Base-by-base conservation (phyloP, 53 echinoderm and acorn worm genomes). In the Apostichopus leukothele region DNA sequence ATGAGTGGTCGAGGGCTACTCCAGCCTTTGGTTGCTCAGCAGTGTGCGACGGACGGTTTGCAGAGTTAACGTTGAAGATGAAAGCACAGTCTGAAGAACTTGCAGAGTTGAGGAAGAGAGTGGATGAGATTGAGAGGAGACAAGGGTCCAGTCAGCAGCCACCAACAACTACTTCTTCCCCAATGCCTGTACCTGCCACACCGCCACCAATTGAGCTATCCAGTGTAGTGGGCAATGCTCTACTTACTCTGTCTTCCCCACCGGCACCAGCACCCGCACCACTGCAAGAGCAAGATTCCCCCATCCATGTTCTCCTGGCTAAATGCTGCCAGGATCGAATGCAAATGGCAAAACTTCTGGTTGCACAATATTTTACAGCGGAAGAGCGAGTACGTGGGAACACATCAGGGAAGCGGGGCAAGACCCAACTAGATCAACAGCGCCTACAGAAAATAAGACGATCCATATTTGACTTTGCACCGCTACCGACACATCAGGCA, bases 21-120 rank as follows among this genome's bases (percentile, higher is more conserved):
- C 59, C 53, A 59, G 53, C 83, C 55, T 81, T 81, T 8, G 20
- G 52, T 1, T 81, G 54, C 20, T 81, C 81, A n/a, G 54, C 81
- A 1, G 53, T 81, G 53, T 81, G 81, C 7, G 54, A 81, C 54
- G 57, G 11, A 18, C 16, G 81, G 8, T 81, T 81, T 16, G 81
- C 19, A 5, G 81, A 81, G 6, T 25, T 66, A 14, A 2, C 10
- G 61, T 61, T 61, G 14, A 61, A 61, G 14, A 10, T 61, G 14
- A 2, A 4, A 61, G 61, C 10, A 5, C 61, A 61, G 14, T 10
- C 61, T 1, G 61, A 61, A 14, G 61, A 61, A 61, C 61, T 61
- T 12, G 14, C 1, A 61, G 61, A 12, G 14, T 14, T 61, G 14
- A 10, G 61, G 5, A 14, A 61, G 14, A 10, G 14, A 14, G 61